Conservation (phyloP, 2,888 invertebrate species). For the Cerastis leucographa region DNA sequence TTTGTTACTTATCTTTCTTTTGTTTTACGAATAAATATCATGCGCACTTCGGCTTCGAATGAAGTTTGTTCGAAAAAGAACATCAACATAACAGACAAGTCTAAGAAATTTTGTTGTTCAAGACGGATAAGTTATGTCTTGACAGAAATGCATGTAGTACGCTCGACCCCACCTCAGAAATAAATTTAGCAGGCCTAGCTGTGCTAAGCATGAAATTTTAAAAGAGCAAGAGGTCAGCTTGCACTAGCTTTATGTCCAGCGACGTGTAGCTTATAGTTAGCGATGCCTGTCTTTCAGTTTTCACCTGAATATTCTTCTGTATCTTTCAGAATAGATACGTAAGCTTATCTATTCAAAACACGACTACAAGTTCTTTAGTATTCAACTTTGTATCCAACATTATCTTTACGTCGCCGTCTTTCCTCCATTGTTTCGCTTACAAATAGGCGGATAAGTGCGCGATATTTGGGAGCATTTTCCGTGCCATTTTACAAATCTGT, state of each 20-base stretch:
- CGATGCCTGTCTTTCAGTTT: not conserved
- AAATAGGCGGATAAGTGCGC: constrained; percentile 53
- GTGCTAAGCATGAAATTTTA: not conserved
- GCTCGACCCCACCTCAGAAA: not conserved
- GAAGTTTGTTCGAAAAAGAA: not conserved
- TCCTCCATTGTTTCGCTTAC: constrained; percentile 53
- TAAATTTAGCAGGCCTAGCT: not conserved
- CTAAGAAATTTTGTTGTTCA: not conserved
- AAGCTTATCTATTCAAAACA: constrained; percentile 21
- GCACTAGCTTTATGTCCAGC: not conserved
- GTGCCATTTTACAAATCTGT: constrained; percentile 63
- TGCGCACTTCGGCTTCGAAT: not conserved
- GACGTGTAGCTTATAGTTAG: not conserved
- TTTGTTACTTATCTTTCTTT: constrained; percentile 38
- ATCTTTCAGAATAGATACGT: constrained; percentile 15
- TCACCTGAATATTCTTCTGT: not conserved
- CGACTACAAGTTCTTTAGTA: constrained; percentile 29
- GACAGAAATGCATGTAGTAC: not conserved
- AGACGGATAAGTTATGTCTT: not conserved
- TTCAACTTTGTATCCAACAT: constrained; percentile 38
- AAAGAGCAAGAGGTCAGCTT: not conserved
- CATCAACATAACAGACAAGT: constrained; percentile 6
- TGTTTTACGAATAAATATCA: constrained; percentile 26
- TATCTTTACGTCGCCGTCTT: constrained; percentile 32
- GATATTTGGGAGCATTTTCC: constrained; percentile 59